Evolutionary conservation across 2,888 invertebrate species (phyloP).

Genomic region (Emmelina monodactyla): DNA sequence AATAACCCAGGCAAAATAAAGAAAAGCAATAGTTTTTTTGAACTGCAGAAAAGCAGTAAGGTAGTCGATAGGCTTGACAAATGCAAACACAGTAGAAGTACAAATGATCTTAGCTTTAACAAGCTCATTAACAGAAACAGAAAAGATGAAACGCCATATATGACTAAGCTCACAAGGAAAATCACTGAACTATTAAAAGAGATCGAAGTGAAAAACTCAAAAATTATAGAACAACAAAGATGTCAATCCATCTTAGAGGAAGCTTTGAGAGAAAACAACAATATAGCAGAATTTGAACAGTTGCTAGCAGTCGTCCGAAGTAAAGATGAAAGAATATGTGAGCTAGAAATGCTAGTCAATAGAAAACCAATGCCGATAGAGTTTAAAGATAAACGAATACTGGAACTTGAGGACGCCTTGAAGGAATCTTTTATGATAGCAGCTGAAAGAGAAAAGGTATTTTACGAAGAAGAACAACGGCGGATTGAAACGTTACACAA

Average conservation of each 20-base stretch:
- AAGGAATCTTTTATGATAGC: conserved; percentile 80
- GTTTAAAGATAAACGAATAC: conserved; percentile 65
- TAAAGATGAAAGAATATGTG: conserved; percentile 75
- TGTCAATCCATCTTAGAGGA: conserved; percentile 62
- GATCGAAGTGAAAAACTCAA: conserved; percentile 55
- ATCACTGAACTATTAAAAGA: conserved; percentile 51
- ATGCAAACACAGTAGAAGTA: conserved; percentile 52
- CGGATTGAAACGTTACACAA: conserved; percentile 71
- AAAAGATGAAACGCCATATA: conserved; percentile 27
- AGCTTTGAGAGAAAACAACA: conserved; percentile 61
- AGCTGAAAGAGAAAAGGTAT: conserved; percentile 72
- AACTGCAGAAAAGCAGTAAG: conserved; percentile 66
- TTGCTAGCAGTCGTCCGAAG: conserved; percentile 63
- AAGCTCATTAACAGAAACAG: conserved; percentile 27
- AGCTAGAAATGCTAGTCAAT: conserved; percentile 75
- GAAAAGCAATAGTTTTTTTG: conserved; percentile 53
- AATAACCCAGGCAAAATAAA: conserved; percentile 36
- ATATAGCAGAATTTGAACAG: conserved; percentile 66
- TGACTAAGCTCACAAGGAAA: conserved; percentile 43
- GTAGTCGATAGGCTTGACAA: conserved; percentile 66
- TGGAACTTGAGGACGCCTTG: conserved; percentile 82
- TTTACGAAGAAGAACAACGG: conserved; percentile 70
- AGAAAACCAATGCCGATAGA: conserved; percentile 44
- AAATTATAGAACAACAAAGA: conserved; percentile 62
- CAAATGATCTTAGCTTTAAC: conserved; percentile 47